These are phyloP conservation scores for Miltochrista miniata DNA, from an alignment of 2,888 invertebrate genomes.

Conservation along the genomic window DNA sequence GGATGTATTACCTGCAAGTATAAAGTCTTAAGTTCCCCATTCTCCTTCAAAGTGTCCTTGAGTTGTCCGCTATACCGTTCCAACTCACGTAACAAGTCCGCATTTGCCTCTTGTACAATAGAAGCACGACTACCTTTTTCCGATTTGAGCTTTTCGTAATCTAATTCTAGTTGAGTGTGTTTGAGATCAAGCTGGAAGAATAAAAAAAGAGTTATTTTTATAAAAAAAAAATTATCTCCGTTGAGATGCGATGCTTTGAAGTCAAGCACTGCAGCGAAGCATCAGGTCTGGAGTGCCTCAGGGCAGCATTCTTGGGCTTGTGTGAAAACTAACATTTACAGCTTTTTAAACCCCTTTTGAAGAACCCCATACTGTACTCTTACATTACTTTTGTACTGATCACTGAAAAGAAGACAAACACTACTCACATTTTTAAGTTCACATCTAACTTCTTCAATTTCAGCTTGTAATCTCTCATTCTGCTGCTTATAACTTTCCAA, in stretches of 20 bases:
- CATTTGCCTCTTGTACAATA: slow-evolving; percentile 67
- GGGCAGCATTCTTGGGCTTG: too few relatives aligned
- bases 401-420: too few relatives aligned
- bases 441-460: slow-evolving; percentile 59
- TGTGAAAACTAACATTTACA: too few relatives aligned
- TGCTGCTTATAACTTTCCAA: slow-evolving; percentile 63
- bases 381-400: too few relatives aligned
- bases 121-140: slow-evolving; percentile 70
- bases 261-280: too few relatives aligned
- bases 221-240: neutral
- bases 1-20: slow-evolving; percentile 72
- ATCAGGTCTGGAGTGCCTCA: too few relatives aligned
- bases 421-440: slow-evolving; percentile 66
- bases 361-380: too few relatives aligned
- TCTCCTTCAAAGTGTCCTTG: slow-evolving; percentile 76
- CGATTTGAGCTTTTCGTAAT: slow-evolving; percentile 62
- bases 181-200: slow-evolving; percentile 61
- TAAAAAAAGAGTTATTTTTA: neutral
- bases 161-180: slow-evolving; percentile 69
- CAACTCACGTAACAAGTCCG: slow-evolving; percentile 71
- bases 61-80: slow-evolving; percentile 79
- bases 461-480: slow-evolving; percentile 61
- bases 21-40: slow-evolving; percentile 75
- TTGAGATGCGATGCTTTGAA: too few relatives aligned
- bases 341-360: too few relatives aligned